phyloP scores from a whole-genome alignment of 2,888 invertebrate species.

The Portevinia maculata region DNA sequence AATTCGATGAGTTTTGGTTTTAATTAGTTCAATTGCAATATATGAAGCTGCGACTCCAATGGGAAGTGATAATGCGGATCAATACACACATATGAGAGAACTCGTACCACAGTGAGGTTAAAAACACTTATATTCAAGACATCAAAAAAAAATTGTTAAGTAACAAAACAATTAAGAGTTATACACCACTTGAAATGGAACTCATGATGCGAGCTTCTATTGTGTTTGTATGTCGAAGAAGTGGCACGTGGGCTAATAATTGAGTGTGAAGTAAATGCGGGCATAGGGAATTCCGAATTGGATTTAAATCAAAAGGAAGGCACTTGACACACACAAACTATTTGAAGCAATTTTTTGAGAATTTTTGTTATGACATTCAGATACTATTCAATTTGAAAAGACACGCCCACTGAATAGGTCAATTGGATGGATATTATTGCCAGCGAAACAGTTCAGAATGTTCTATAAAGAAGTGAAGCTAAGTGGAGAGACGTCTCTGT shows the following conservation, averaged over 20 bases:
- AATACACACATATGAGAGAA: conserved; percentile 26
- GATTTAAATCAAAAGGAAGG: conserved; percentile 12
- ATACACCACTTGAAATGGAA: background rate
- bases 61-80: conserved; percentile 14
- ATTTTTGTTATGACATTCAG: background rate
- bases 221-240: background rate
- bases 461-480: background rate
- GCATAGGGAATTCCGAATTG: background rate
- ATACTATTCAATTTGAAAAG: background rate
- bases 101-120: background rate
- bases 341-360: conserved; percentile 11
- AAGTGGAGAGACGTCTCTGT: background rate
- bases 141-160: conserved; percentile 13
- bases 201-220: background rate
- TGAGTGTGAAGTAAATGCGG: conserved; percentile 22
- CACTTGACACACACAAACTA: conserved; percentile 18
- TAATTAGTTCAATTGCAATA: background rate
- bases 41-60: background rate
- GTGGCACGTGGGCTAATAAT: conserved; percentile 38
- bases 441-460: background rate
- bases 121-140: background rate
- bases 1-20: conserved; percentile 25
- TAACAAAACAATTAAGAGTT: conserved; percentile 12
- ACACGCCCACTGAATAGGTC: conserved; percentile 13
- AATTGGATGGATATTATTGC: background rate